Percentiles rank a stretch among this genome's conserved stretches.
phyloP scores from a whole-genome alignment of 2,113 vertebrate genomes.

The Alouatta palliata region DNA sequence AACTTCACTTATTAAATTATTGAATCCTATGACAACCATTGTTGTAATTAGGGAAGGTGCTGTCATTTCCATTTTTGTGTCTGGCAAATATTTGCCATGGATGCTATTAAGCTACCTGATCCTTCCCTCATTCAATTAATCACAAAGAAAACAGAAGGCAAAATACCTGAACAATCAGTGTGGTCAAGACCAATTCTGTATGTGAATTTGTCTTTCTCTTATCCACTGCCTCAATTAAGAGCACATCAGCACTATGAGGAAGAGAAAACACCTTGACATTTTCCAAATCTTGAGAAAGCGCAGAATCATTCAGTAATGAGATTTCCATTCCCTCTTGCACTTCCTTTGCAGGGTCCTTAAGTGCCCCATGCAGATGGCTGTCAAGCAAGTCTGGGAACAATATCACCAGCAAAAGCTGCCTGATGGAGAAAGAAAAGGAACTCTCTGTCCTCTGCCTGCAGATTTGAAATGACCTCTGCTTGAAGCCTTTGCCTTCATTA shows the following conservation, averaged over 20 bases:
- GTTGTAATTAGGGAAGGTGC: background rate
- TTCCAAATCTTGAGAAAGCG: slow-evolving; percentile 34
- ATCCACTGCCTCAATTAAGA: slow-evolving; percentile 52
- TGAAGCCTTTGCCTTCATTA: slow-evolving; percentile 49
- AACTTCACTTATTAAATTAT: slow-evolving; percentile 10
- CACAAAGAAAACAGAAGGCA: background rate
- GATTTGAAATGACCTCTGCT: slow-evolving; percentile 43
- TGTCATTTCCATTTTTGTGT: background rate
- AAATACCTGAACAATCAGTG: background rate
- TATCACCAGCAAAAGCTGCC: background rate
- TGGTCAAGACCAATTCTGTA: background rate
- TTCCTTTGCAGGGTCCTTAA: background rate
- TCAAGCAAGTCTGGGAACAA: background rate
- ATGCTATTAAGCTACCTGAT: background rate
- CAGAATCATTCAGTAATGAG: slow-evolving; percentile 21
- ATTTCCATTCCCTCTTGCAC: slow-evolving; percentile 30
- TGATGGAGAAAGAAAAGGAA: background rate
- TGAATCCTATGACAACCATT: background rate
- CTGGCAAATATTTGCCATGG: slow-evolving; percentile 19
- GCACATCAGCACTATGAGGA: background rate
- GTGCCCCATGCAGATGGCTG: background rate
- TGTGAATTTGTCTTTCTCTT: slow-evolving; percentile 28
- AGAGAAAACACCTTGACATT: slow-evolving; percentile 6
- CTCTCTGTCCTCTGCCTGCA: background rate
- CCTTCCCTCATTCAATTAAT: background rate